Evolutionary conservation across 1,140 invertebrate species (phyloP), one percentile per base, ranked within the genome.

Genomic region (Temnothorax curvispinosus): DNA sequence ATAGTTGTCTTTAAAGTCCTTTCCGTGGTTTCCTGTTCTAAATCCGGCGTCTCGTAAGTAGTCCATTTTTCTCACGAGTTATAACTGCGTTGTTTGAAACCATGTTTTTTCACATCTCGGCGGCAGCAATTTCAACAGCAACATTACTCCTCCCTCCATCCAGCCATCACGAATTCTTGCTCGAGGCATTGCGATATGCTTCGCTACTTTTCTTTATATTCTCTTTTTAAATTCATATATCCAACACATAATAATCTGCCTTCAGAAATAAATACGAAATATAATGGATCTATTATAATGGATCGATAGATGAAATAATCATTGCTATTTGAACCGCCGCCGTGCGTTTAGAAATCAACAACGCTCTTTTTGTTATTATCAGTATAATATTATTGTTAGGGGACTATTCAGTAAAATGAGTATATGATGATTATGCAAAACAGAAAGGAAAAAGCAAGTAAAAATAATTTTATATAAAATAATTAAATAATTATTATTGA

Each of bases 111-210:
- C 77, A 62, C 44, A 71, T 56, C 21, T 67, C 47, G 71, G 21
- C 62, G 71, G 64, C 65, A 65, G 69, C 75, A 91, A 89, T 91
- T 91, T 89, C 89, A 85, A 62, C 54, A 69, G 84, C 89, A 87
- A 87, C 87, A 87, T 91, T 82, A 88, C 69, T 69, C 77, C 74
- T 27, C 27, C 27, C 27, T 77, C 72, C 27, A 27, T 27, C 27
- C 27, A 69, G 76, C 89, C 89, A 92, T 92, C 91, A 92, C 87
- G 60, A 84, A 86, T 90, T 92, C 81, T 89, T 91, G 78, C 86
- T 58, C 69, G 54, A 71, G 74, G 72, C 32, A 35, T 76, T 47
- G n/a, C 67, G 35, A 60, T 78, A 65, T 54, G 35, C 50, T 38
- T 85, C n/a, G 9, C 11, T 2, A 18, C 54, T 64, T 62, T 58